These are phyloP conservation scores for Paragorgia papillata DNA, from an alignment of 92 coral and sea anemone genomes.

Conservation along the genomic window DNA sequence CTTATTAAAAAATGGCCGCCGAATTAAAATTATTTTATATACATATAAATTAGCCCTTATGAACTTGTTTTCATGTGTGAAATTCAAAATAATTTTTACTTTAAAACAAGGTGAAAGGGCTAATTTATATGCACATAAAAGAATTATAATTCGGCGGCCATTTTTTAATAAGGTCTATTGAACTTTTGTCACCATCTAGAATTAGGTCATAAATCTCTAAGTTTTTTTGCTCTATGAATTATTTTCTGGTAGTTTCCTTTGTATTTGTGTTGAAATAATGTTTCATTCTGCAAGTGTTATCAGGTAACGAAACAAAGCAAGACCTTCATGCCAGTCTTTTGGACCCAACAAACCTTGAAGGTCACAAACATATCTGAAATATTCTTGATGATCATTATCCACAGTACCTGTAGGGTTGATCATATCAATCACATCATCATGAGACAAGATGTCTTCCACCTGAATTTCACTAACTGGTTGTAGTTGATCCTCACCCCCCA, in stretches of 20 bases:
- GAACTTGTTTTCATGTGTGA: no score
- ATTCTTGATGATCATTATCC: conserved; percentile 35
- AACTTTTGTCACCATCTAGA: no score
- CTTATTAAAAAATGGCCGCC: no score
- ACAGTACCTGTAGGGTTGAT: no score
- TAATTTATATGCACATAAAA: no score
- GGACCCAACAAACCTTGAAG: conserved; percentile 2
- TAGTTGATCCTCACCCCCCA: conserved; percentile 1
- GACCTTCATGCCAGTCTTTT: conserved; percentile 44
- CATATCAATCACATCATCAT: background rate
- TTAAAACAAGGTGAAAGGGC: no score
- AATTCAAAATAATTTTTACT: no score
- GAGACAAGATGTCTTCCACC: conserved; percentile 5
- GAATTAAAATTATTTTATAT: no score
- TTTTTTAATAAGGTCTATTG: no score
- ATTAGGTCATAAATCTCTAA: background rate
- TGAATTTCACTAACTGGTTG: conserved; percentile 1
- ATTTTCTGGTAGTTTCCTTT: background rate
- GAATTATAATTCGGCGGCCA: no score
- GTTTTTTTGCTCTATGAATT: background rate
- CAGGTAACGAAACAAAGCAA: conserved; percentile 28
- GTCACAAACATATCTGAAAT: conserved; percentile 35
- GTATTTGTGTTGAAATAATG: background rate
- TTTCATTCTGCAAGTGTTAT: conserved; percentile 31
- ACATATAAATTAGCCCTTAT: no score